Percentiles rank a stretch among this genome's conserved stretches.
phyloP scores from a whole-genome alignment of 2,888 invertebrate species.

The Aspidiotus rigidus region DNA sequence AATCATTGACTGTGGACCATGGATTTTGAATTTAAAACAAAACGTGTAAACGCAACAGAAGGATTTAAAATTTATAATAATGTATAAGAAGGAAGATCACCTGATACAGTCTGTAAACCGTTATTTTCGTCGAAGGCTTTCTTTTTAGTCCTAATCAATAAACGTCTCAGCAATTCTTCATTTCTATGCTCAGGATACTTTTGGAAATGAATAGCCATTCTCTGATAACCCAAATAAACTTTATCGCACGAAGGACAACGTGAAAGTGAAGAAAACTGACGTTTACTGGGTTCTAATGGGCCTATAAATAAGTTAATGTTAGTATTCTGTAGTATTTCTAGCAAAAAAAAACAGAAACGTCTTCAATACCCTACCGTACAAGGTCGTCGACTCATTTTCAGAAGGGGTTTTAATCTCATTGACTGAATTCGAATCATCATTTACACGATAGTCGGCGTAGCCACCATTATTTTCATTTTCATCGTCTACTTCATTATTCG shows the following conservation, averaged over 20 bases:
- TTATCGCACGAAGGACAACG: slow-evolving; percentile 57
- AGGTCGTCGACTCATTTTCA: too few relatives aligned
- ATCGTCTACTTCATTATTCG: slow-evolving; percentile 19
- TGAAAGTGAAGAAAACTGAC: slow-evolving; percentile 48
- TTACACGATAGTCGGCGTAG: slow-evolving; percentile 12
- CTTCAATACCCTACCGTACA: too few relatives aligned
- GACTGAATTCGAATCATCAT: slow-evolving; percentile 12
- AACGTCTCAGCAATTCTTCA: slow-evolving; percentile 26
- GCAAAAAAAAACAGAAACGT: not conserved
- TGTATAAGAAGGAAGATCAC: too few relatives aligned
- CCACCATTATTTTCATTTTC: slow-evolving; percentile 24
- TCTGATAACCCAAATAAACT: slow-evolving; percentile 53
- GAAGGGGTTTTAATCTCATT: not conserved
- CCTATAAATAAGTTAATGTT: slow-evolving; percentile 2
- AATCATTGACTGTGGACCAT: not conserved
- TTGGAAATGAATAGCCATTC: slow-evolving; percentile 54
- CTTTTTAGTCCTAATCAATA: slow-evolving; percentile 8
- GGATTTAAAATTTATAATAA: too few relatives aligned
- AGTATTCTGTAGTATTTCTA: not conserved
- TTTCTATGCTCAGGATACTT: slow-evolving; percentile 53
- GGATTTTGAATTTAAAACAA: too few relatives aligned
- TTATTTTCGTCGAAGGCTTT: slow-evolving; percentile 11
- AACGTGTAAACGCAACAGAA: too few relatives aligned
- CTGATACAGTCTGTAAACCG: too few relatives aligned
- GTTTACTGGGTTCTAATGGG: slow-evolving; percentile 39